Base-by-base conservation (phyloP, 2,113 vertebrate species). In the Hydrolagus affinis region DNA sequence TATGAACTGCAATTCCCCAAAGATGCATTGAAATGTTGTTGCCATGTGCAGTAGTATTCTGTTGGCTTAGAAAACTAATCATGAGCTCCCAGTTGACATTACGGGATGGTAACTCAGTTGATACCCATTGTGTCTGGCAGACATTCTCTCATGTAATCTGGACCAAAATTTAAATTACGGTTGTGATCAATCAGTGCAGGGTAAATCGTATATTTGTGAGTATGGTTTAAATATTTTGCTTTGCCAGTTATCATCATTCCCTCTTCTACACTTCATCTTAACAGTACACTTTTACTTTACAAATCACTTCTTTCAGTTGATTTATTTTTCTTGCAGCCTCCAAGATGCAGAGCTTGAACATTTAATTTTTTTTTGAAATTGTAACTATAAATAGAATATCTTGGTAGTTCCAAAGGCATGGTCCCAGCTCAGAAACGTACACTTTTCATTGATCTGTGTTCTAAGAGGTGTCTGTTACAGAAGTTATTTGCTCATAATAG, bases 201-300 rank as follows among this genome's bases (percentile, higher is more conserved):
- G 21, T 70, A 70, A 70, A 70, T 70, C 23, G 21, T 70, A 70
- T 70, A 44, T 70, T 70, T 70, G 69, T 70, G 69, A 70, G n/a
- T n/a, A 23, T 7, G 69, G 69, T 70, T n/a, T 44, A 23, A 70
- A 70, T 70, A 21, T n/a, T 44, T 70, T 70, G 23, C n/a, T 70
- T 70, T 21, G 69, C 69, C 44, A 70, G 8, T 23, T n/a, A 19
- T 7, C 21, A 69, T 21, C 66, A 19, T 19, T 23, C 21, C 11
- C 21, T 14, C 23, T 19, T 19, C 69, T 23, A 23, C 69, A 23
- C n/a, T 70, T n/a, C 21, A 19, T 14, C 10, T 70, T 21, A 70
- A 23, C 21, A 70, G n/a, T 70, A 23, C 21, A 70, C 10, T 70
- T 6, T 23, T 11, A 19, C 69, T 23, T 44, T 44, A 44, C 44